A percentile compares a stretch with the other conserved stretches of the same genome.
phyloP scores from a whole-genome alignment of 2,888 invertebrate genomes.

The Apoderus coryli region DNA sequence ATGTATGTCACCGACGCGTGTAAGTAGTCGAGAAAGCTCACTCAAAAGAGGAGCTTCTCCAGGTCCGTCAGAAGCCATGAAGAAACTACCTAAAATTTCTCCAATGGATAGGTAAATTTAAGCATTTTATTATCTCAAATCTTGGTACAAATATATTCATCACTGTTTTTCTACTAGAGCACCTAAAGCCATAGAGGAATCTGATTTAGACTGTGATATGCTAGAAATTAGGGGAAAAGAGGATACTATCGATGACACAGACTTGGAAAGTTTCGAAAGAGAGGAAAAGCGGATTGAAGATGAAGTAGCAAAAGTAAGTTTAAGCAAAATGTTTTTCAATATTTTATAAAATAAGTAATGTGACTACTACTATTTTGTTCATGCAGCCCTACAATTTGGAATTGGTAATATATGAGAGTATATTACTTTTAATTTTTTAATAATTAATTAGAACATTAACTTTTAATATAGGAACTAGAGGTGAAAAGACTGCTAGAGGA shows the following conservation, averaged over 20 bases:
- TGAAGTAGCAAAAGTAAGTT: constrained; percentile 33
- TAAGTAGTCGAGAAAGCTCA: constrained; percentile 36
- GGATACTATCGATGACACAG: constrained; percentile 32
- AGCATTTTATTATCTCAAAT: no score
- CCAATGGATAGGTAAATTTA: constrained; percentile 32
- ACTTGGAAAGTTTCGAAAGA: constrained; percentile 38
- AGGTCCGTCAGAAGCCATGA: constrained; percentile 30
- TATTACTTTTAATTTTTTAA: constrained; percentile 6
- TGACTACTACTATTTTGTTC: constrained; percentile 11
- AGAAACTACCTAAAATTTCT: constrained; percentile 32
- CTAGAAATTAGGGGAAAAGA: constrained; percentile 23
- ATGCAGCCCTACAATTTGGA: constrained; percentile 30
- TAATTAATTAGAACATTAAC: constrained; percentile 2
- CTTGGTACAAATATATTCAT: no score
- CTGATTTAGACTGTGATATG: constrained; percentile 32
- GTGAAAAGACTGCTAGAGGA: constrained; percentile 35
- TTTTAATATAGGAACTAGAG: constrained; percentile 32
- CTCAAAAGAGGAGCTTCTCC: constrained; percentile 33
- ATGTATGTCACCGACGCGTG: constrained; percentile 32
- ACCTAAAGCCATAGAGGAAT: constrained; percentile 23
- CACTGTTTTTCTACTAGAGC: constrained; percentile 18
- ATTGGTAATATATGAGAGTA: constrained; percentile 25
- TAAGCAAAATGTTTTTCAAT: constrained; percentile 2
- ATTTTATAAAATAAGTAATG: not conserved
- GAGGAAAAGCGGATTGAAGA: constrained; percentile 38